Base-by-base conservation (phyloP, 2,113 vertebrate species). In the Aspidoscelis tigris region DNA sequence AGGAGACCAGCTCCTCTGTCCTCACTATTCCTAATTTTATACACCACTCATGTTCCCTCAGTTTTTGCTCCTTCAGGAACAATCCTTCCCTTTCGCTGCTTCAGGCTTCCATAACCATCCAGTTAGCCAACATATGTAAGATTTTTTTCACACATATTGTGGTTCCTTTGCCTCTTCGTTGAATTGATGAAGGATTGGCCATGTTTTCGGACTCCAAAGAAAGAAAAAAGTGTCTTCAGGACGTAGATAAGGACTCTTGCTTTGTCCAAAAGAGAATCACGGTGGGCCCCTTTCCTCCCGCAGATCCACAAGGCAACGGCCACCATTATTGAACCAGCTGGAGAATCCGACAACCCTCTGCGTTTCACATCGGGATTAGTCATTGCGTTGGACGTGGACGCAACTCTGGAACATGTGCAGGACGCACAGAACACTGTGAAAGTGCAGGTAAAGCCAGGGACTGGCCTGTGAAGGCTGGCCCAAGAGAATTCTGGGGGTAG, bases 331-430 rank as follows among this genome's bases (percentile, higher is more conserved):
- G 98, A 99, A 90, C 98, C 99, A 0, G 98, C 98, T 0, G 99
- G 98, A 1, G 99, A 99, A 90, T 99, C 99, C 0, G 99, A 99
- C 89, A 99, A 99, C 91, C 98, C 99, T 0, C 92, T 99, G 92
- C 93, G 96, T 69, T 99, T 99, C 92, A 99, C 98, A 0, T 96
- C 98, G 0, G 99, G 99, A 8, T 93, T 99, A 93, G 98, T 99
- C 14, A 97, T 99, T 86, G 98, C 98, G 0, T 91, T 99, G 75
- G 98, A 99, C 87, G 94, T 99, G 0, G 99, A 99, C 33, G 98
- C 99, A 7, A 99, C 97, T 0, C 91, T 99, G 78, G 98, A 99
- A 82, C 98, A 99, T 0, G 96, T 99, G 47, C 97, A 97, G 87
- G 97, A 99, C 26, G 98, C 98, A 3, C 98, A 99, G 78, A 97